Evolutionary conservation across 2,797 vertebrate species (phyloP).

Genomic region (Fistularia commersonii): DNA sequence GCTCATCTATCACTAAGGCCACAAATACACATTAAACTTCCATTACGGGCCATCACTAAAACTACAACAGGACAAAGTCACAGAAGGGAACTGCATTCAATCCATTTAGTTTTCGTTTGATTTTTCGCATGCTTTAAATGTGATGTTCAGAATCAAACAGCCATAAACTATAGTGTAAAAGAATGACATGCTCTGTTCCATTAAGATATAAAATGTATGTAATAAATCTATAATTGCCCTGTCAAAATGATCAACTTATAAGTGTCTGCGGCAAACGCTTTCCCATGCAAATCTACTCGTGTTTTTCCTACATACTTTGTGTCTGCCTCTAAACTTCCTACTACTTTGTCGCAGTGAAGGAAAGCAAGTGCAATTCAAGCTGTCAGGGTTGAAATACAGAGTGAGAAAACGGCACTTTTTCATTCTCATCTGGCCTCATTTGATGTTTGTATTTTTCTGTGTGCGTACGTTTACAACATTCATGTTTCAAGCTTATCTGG

Average conservation of each 20-base stretch:
- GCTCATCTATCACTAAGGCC: constrained; percentile 65
- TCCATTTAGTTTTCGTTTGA: not conserved
- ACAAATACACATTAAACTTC: constrained; percentile 68
- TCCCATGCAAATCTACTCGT: constrained; percentile 18
- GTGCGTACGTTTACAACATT: constrained; percentile 8
- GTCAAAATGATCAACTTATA: too few species aligned
- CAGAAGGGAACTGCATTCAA: constrained; percentile 22
- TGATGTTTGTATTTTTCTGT: constrained; percentile 10
- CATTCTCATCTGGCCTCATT: constrained; percentile 58
- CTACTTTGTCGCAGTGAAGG: constrained; percentile 43
- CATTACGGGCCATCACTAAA: constrained; percentile 54
- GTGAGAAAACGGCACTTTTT: constrained; percentile 58
- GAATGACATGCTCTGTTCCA: too few species aligned
- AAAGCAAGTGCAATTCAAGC: constrained; percentile 66
- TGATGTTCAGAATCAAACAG: too few species aligned
- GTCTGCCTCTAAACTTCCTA: constrained; percentile 47
- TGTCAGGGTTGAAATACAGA: constrained; percentile 61
- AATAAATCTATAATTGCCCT: too few species aligned
- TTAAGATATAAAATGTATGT: too few species aligned
- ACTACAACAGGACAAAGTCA: constrained; percentile 38
- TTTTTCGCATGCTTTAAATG: too few species aligned
- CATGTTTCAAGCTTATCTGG: constrained; percentile 49
- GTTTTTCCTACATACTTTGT: constrained; percentile 31
- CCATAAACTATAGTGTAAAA: too few species aligned
- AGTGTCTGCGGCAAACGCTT: not conserved